Evolutionary conservation across 2,113 vertebrate species (phyloP).

Genomic region (Burhinus oedicnemus): DNA sequence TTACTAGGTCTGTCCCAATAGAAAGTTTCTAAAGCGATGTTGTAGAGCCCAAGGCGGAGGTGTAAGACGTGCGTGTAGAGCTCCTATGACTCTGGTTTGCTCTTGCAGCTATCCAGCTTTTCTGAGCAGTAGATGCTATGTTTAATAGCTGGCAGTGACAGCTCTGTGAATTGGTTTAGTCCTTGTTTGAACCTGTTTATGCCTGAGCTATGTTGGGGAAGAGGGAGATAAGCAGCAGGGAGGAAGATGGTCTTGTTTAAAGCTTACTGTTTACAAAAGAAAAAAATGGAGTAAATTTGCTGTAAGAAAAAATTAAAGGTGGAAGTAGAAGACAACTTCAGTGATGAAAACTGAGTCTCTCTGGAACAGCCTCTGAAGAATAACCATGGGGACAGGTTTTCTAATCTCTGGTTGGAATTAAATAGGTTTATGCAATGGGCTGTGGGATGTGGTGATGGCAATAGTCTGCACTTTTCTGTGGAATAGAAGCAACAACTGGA

Average conservation of each 20-base stretch:
- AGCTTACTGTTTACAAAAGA: background rate
- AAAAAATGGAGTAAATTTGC: background rate
- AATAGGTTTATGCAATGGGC: background rate
- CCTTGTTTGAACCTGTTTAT: background rate
- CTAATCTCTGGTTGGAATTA: background rate
- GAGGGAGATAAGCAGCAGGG: background rate
- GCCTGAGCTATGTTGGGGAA: background rate
- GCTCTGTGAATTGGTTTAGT: background rate
- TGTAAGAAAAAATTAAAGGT: background rate
- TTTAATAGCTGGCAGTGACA: background rate
- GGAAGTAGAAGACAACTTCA: background rate
- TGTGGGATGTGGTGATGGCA: background rate
- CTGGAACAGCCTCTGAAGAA: background rate
- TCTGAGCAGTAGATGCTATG: background rate
- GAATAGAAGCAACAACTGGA: background rate
- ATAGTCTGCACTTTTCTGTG: background rate
- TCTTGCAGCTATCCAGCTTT: background rate
- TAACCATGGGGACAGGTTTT: background rate
- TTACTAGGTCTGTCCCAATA: background rate
- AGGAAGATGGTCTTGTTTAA: background rate
- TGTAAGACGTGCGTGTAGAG: fast-evolving
- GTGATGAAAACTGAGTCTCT: background rate
- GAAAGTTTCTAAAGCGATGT: background rate
- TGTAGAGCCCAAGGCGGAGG: background rate
- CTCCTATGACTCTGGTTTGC: background rate